These are phyloP conservation scores for Xanthia togata DNA, from an alignment of 2,888 invertebrate genomes.

Conservation along the genomic window DNA sequence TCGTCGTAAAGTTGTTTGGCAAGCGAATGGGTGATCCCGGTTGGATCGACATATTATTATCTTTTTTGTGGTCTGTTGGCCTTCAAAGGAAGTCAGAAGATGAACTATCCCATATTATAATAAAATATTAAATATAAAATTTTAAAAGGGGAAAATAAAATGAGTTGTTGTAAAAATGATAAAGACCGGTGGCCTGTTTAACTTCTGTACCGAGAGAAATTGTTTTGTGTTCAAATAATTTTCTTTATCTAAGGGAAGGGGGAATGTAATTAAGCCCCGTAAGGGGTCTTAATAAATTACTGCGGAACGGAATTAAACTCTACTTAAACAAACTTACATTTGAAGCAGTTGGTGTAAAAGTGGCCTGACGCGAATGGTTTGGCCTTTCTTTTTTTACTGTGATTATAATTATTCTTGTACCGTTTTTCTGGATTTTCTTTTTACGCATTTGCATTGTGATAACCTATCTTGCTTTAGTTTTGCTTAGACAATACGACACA, in stretches of 20 bases:
- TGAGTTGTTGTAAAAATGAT: neutral
- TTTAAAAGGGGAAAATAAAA: neutral
- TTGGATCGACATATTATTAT: neutral
- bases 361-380: slow-evolving; percentile 5
- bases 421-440: neutral
- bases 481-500: no score
- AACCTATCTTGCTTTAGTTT: neutral
- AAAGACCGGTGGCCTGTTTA: neutral
- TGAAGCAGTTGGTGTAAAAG: slow-evolving; percentile 17
- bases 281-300: slow-evolving; percentile 40
- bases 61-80: neutral
- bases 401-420: neutral
- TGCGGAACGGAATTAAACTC: slow-evolving; percentile 34
- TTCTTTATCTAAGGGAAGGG: slow-evolving; percentile 12
- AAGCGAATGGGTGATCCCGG: no score
- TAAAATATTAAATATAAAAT: no score
- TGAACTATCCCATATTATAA: neutral
- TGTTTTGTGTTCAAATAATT: slow-evolving; percentile 22
- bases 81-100: neutral
- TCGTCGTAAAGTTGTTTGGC: no score
- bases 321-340: slow-evolving; percentile 44
- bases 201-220: slow-evolving; percentile 23
- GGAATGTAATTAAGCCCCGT: slow-evolving; percentile 39
- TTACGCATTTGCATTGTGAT: neutral
- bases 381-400: neutral